Base-by-base conservation (phyloP, 2,888 invertebrate genomes). In the Orchesellides sinensis region DNA sequence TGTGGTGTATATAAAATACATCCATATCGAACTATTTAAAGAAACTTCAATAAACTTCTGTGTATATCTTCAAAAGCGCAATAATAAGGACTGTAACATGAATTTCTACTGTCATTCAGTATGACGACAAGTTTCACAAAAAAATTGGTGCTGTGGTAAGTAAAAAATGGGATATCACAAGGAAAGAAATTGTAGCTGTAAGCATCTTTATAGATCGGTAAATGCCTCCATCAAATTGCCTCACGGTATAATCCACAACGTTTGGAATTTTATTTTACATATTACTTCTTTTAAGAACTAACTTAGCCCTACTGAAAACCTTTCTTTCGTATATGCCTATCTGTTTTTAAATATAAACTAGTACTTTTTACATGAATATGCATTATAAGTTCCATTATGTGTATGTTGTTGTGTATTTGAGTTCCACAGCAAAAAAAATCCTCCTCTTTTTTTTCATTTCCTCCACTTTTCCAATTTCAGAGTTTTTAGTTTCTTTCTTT, bases 181-280 rank as follows among this genome's bases (percentile, higher is more conserved):
- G 5, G 47, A 47, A 72, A 59, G 25, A 59, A 66, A 75, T 40
- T 35, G 65, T 65, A 54, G 40, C 49, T 45, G 69, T 70, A 63
- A 78, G 70, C 78, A 79, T 70, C 69, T 72, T 79, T 65, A 54
- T 35, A 69, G 72, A 79, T 65, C 40, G 70, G 72, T 65, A 72
- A 79, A 79, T 79, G 70, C 65, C 65, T 70, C 65, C 79, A 79
- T 79, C 72, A 70, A 78, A 70, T 63, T 63, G 63, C 27, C 29
- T 70, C 70, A 29, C 40, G 52, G 63, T 52, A 47, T 68, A 35
- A 56, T 78, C 45, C 61, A 70, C 70, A 65, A 65, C 79, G 65
- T 72, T 77, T 59, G 75, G 68, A 77, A 68, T 68, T 68, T 59
- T 27, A 74, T 77, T 79, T 79, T 78, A 63, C 70, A 35, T 19